Conservation (phyloP, 2,888 invertebrate genomes). For the Synergus umbraculus region DNA sequence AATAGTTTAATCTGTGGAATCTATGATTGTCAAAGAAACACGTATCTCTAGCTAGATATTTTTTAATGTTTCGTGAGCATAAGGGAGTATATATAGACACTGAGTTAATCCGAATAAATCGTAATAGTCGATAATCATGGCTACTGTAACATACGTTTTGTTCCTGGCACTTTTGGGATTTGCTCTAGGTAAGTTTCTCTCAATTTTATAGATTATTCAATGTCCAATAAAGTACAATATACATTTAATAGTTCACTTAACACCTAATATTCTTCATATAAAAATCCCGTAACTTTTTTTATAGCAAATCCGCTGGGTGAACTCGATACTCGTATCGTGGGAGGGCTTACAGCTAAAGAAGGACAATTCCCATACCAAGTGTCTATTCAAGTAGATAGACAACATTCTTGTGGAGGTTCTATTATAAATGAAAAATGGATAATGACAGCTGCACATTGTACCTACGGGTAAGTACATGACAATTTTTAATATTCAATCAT, state of each 20-base stretch:
- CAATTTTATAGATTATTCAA: neutral
- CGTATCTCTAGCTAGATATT: too few species aligned
- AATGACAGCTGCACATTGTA: constrained; percentile 8
- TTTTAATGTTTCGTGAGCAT: neutral
- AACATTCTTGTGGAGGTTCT: neutral
- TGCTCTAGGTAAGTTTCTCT: neutral
- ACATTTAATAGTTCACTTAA: neutral
- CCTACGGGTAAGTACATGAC: neutral
- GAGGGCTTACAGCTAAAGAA: neutral
- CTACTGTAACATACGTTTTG: neutral
- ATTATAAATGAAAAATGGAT: constrained; percentile 18
- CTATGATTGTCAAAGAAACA: too few species aligned
- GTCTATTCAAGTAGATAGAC: neutral
- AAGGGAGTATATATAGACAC: neutral
- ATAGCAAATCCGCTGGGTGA: neutral
- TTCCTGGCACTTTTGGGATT: neutral
- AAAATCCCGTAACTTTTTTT: neutral
- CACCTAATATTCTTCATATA: neutral
- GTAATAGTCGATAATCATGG: neutral
- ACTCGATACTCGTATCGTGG: neutral
- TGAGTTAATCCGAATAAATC: neutral
- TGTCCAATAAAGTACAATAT: neutral
- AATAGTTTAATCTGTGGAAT: too few species aligned
- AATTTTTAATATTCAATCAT: too few species aligned
- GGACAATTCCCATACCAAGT: constrained; percentile 19